Evolutionary conservation across 2,888 invertebrate species (phyloP), one percentile per base, ranked within the genome.

Genomic region (Drosophila paracracens): DNA sequence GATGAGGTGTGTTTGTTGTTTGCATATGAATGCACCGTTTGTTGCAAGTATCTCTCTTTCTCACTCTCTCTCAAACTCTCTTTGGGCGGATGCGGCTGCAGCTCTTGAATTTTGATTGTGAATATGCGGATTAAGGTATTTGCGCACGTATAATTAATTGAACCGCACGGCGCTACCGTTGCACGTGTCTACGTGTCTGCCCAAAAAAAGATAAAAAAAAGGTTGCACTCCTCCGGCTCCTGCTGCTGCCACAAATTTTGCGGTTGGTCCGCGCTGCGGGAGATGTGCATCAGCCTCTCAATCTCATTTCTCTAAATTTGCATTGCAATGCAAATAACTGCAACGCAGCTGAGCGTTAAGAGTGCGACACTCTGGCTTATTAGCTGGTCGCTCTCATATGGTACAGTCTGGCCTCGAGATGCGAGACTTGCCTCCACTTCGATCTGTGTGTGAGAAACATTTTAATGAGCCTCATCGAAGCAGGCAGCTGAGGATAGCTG

Each of bases 111-210:
- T 88, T 87, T 88, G 88, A 82, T 82, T 89, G 82, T 82, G 90
- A 87, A 88, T 87, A 81, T 76, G 76, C 77, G 89, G 88, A 91
- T 89, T 91, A 83, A 79, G 79, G 84, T 83, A 90, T 89, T 90
- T 91, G 86, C 86, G 80, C 86, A 90, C 86, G 84, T 90, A 91
- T 91, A 91, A 91, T 91, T 91, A 91, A 91, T 91, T 90, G 83
- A 82, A 79, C 86, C 77, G 79, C 83, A 81, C 70, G 68, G 52
- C 40, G 80, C 78, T 79, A 74, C 81, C 66, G 79, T 61, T 69
- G 73, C 77, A 61, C 58, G 61, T 64, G 61, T 66, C 74, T 70
- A 63, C 74, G 56, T 40, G 57, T 57, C 57, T 43, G 29, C 16
- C 43, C 36, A 48, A 54, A 25, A 16, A 4, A 18, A 16, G 10